Conservation (phyloP, 2,888 invertebrate species). For the Apantesis nais region DNA sequence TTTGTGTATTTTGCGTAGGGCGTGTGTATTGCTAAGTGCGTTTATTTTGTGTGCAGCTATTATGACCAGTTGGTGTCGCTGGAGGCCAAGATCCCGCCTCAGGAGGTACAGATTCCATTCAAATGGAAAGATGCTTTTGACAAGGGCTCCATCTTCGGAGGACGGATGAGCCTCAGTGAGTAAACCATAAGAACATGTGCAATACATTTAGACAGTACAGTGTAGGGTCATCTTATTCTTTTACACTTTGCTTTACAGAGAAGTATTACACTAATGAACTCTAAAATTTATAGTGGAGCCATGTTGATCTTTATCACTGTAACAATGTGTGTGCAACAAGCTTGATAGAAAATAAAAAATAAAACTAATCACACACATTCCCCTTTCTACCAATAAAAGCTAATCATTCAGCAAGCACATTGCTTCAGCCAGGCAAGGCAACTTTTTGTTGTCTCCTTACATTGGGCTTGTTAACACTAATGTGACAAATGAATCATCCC, state of each 20-base stretch:
- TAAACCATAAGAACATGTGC: slow-evolving; percentile 39
- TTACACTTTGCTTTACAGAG: not conserved
- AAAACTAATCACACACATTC: not conserved
- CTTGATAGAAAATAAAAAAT: not conserved
- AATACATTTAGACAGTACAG: slow-evolving; percentile 2
- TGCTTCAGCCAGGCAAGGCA: not conserved
- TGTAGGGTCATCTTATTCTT: not conserved
- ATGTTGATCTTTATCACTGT: not conserved
- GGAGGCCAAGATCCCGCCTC: slow-evolving; percentile 96
- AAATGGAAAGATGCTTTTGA: slow-evolving; percentile 99
- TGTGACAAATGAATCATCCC: not conserved
- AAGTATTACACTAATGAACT: not conserved
- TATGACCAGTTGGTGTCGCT: slow-evolving; percentile 97
- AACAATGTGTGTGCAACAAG: not conserved
- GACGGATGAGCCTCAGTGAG: slow-evolving; percentile 96
- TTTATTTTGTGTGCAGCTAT: slow-evolving; percentile 88
- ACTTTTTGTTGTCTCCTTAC: not conserved
- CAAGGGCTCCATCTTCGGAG: slow-evolving; percentile 96
- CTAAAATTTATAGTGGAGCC: no score
- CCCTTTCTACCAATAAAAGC: not conserved
- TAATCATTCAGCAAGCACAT: not conserved
- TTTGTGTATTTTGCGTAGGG: not conserved
- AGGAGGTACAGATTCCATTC: slow-evolving; percentile 98
- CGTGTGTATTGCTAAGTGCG: not conserved
- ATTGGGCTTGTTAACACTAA: not conserved